Percentiles rank a stretch among this genome's conserved stretches.
phyloP scores from a whole-genome alignment of 2,888 invertebrate genomes.

The Dexiosoma caninum region DNA sequence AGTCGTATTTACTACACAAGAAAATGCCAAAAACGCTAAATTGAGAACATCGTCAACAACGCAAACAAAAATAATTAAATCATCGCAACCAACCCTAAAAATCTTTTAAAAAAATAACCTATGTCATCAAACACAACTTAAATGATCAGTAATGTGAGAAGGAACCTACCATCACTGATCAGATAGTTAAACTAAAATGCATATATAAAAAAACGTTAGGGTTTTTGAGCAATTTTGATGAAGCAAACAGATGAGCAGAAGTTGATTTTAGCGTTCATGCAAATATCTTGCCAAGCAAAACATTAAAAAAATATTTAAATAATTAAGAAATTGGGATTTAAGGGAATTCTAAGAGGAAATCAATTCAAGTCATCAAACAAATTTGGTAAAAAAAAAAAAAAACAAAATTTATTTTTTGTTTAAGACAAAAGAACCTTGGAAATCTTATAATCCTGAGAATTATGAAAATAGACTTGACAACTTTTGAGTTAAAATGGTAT shows the following conservation, averaged over 20 bases:
- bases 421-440: background rate
- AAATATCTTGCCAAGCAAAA: slow-evolving; percentile 15
- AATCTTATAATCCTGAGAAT: slow-evolving; percentile 23
- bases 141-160: slow-evolving; percentile 48
- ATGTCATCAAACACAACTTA: slow-evolving; percentile 30
- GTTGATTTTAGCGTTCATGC: slow-evolving; percentile 46
- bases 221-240: slow-evolving; percentile 37
- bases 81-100: slow-evolving; percentile 42
- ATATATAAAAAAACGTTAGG: slow-evolving; percentile 26
- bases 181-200: slow-evolving; percentile 18
- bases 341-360: slow-evolving; percentile 1
- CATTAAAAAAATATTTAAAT: slow-evolving; percentile 22
- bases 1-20: slow-evolving; percentile 54
- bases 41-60: slow-evolving; percentile 48
- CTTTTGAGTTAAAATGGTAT: slow-evolving; percentile 33
- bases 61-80: slow-evolving; percentile 43
- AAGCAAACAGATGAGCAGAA: slow-evolving; percentile 13
- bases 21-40: slow-evolving; percentile 59
- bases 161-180: slow-evolving; percentile 28
- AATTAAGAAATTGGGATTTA: slow-evolving; percentile 24
- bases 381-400: slow-evolving; percentile 22
- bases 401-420: slow-evolving; percentile 26
- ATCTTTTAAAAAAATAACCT: slow-evolving; percentile 32
- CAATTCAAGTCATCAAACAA: slow-evolving; percentile 12
- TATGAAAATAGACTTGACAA: slow-evolving; percentile 25